Evolutionary conservation across 2,797 vertebrate species (phyloP).

Genomic region (Zenarchopterus dispar): DNA sequence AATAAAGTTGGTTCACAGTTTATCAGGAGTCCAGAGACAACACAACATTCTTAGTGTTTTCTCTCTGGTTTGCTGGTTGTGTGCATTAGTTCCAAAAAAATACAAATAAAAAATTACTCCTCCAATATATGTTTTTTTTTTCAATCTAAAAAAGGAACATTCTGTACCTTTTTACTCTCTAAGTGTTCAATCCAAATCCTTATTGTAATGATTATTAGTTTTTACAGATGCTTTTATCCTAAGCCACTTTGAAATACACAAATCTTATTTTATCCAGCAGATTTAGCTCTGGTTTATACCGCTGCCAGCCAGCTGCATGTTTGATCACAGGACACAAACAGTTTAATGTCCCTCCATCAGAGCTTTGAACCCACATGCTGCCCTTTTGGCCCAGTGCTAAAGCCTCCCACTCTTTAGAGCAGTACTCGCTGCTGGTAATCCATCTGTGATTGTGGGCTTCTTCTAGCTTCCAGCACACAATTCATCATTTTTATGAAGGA

Average conservation of each 20-base stretch:
- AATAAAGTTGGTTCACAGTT: background rate
- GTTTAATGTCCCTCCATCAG: conserved; percentile 68
- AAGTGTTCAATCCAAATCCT: conserved; percentile 56
- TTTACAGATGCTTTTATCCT: conserved; percentile 79
- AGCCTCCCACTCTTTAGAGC: conserved; percentile 39
- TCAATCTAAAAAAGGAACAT: conserved; percentile 29
- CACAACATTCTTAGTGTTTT: background rate
- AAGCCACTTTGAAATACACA: conserved; percentile 66
- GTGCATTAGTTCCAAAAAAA: background rate
- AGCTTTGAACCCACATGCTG: conserved; percentile 62
- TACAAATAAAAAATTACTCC: too few relatives aligned
- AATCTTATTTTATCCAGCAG: conserved; percentile 72
- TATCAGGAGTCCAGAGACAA: background rate
- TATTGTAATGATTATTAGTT: conserved; percentile 69
- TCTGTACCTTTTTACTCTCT: conserved; percentile 44
- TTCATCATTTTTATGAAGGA: conserved; percentile 53
- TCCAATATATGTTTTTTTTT: too few relatives aligned
- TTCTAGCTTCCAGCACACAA: conserved; percentile 29
- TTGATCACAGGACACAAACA: conserved; percentile 78
- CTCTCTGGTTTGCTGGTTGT: background rate
- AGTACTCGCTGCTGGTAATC: conserved; percentile 43
- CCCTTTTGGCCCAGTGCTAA: conserved; percentile 52
- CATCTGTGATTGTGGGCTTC: conserved; percentile 21
- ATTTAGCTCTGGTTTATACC: conserved; percentile 68
- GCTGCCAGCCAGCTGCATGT: conserved; percentile 78